A percentile compares a stretch with the other conserved stretches of the same genome.
Conservation (phyloP, 2,113 vertebrate species). For the Phoenicopterus ruber region DNA sequence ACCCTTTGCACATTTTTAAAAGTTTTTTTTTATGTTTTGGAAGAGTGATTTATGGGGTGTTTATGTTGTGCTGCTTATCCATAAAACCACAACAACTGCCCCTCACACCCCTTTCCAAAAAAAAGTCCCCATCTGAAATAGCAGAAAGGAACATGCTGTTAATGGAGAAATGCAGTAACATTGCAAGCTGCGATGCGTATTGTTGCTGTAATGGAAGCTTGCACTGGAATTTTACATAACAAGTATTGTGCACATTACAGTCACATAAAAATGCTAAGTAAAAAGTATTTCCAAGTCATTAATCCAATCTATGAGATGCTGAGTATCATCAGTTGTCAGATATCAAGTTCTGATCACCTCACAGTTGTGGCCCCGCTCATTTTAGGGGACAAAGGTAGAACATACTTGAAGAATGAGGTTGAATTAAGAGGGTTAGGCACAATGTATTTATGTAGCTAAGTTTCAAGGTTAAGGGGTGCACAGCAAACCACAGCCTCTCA, state of each 20-base stretch:
- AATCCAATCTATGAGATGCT: not conserved
- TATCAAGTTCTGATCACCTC: not conserved
- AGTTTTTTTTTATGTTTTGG: not conserved
- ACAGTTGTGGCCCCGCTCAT: accelerated
- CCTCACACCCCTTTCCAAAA: not conserved
- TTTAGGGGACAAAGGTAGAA: not conserved
- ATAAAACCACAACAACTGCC: not conserved
- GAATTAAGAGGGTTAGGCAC: not conserved
- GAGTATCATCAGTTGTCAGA: not conserved
- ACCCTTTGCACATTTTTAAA: not conserved
- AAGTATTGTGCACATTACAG: not conserved
- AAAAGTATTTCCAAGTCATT: not conserved
- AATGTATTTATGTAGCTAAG: not conserved
- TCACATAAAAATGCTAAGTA: not conserved
- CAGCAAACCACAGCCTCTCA: not conserved
- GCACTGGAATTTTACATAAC: not conserved
- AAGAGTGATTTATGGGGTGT: not conserved
- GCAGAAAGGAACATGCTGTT: not conserved
- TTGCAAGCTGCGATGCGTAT: not conserved
- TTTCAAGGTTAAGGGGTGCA: not conserved
- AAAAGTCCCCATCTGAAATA: not conserved
- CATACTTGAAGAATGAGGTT: not conserved
- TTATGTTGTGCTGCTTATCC: not conserved
- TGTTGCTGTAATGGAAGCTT: not conserved
- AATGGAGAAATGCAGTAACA: not conserved